Evolutionary conservation across 2,113 vertebrate species (phyloP).

Genomic region (Aix galericulata): DNA sequence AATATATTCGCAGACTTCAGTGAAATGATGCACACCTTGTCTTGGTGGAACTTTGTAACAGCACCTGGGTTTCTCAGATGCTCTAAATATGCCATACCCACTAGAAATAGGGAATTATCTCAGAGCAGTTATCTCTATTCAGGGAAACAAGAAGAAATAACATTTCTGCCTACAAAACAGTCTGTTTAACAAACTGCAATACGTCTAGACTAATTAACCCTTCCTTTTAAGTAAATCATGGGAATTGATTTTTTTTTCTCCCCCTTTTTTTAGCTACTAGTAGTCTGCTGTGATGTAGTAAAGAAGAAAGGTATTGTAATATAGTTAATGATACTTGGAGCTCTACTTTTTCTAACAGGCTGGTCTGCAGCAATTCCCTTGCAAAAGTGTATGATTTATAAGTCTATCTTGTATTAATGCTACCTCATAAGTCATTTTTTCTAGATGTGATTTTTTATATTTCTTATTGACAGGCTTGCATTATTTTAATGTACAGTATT

Average conservation of each 20-base stretch:
- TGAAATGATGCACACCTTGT: background rate
- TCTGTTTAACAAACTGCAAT: background rate
- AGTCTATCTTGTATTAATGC: background rate
- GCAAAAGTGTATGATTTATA: background rate
- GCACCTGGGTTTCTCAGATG: background rate
- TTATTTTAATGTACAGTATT: background rate
- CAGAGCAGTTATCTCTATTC: background rate
- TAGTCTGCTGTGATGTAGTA: background rate
- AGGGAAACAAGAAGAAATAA: conserved; percentile 17
- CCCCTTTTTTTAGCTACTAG: background rate
- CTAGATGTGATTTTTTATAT: background rate
- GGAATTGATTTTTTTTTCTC: background rate
- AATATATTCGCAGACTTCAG: background rate
- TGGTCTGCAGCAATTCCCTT: background rate
- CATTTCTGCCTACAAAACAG: conserved; percentile 5
- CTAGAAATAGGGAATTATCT: conserved; percentile 9
- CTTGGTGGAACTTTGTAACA: background rate
- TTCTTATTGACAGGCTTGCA: background rate
- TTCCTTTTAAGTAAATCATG: background rate
- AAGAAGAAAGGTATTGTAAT: background rate
- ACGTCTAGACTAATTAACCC: conserved; percentile 19
- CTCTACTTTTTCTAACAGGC: background rate
- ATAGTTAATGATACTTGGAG: background rate
- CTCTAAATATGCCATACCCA: background rate
- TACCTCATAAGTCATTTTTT: background rate